A percentile compares a stretch with the other conserved stretches of the same genome.
Conservation (phyloP, 2,797 vertebrate genomes). For the Danio kyathit region DNA sequence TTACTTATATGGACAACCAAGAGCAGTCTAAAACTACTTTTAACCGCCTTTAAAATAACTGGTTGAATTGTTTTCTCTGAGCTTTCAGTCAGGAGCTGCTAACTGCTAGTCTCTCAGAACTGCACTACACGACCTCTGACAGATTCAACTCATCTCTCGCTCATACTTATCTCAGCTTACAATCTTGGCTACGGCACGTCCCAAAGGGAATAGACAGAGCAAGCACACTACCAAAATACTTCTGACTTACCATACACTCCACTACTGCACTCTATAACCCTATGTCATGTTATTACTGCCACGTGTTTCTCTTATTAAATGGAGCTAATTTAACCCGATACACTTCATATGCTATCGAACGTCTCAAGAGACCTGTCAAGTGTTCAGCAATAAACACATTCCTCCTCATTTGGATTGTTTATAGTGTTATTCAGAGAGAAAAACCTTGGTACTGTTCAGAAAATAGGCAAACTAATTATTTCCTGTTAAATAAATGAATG, state of each 20-base stretch:
- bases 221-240: conserved; percentile 13
- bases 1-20: conserved; percentile 1
- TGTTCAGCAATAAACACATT: conserved; percentile 6
- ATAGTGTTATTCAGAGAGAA: background rate
- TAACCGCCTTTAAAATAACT: background rate
- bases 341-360: conserved; percentile 13
- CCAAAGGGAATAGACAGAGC: conserved; percentile 32
- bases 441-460: background rate
- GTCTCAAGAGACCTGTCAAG: background rate
- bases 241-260: conserved; percentile 33
- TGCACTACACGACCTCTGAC: conserved; percentile 60
- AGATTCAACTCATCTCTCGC: conserved; percentile 51
- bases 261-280: conserved; percentile 3
- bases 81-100: conserved; percentile 15
- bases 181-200: conserved; percentile 55
- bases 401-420: conserved; percentile 1
- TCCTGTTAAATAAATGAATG: no score
- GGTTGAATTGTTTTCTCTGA: conserved; percentile 3
- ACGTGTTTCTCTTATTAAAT: background rate
- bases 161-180: conserved; percentile 64
- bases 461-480: no score
- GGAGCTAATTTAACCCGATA: background rate
- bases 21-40: background rate
- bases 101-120: conserved; percentile 12
- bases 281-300: conserved; percentile 8